A percentile compares a stretch with the other conserved stretches of the same genome.
phyloP scores from a whole-genome alignment of 2,113 vertebrate genomes.

The Pterocles gutturalis region DNA sequence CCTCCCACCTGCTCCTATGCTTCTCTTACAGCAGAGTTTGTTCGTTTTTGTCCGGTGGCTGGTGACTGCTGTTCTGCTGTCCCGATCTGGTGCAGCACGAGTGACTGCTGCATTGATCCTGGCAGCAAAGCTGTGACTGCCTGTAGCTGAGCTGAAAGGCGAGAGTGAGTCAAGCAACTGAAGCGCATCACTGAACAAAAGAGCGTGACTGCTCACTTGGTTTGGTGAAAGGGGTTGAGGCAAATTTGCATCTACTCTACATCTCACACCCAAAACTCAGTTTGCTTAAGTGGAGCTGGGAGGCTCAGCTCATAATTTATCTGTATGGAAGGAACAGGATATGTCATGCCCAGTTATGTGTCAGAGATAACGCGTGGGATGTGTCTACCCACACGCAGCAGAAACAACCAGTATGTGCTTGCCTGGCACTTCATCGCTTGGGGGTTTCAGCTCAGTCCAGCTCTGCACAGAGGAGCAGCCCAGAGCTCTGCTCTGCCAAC shows the following conservation, averaged over 20 bases:
- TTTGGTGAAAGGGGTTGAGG: not conserved
- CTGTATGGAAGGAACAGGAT: not conserved
- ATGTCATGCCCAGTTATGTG: not conserved
- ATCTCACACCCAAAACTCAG: not conserved
- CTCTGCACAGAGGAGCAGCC: not conserved
- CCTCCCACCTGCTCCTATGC: not conserved
- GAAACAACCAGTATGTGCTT: not conserved
- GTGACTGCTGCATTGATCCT: not conserved
- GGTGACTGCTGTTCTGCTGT: not conserved
- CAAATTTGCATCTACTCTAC: not conserved
- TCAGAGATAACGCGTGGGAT: not conserved
- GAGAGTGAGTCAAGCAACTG: fast-evolving
- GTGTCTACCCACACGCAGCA: not conserved
- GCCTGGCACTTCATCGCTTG: fast-evolving
- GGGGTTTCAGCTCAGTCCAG: not conserved
- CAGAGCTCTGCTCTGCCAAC: not conserved
- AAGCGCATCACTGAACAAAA: not conserved
- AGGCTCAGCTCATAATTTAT: not conserved
- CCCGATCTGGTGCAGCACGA: not conserved
- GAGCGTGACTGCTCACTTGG: not conserved
- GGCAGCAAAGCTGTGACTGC: not conserved
- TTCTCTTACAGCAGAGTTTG: not conserved
- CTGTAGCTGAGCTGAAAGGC: not conserved
- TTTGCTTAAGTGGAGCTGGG: not conserved
- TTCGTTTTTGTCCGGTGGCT: not conserved